These are phyloP conservation scores for Pogonomyrmex californicus DNA, from an alignment of 1,140 invertebrate species.

Conservation along the genomic window DNA sequence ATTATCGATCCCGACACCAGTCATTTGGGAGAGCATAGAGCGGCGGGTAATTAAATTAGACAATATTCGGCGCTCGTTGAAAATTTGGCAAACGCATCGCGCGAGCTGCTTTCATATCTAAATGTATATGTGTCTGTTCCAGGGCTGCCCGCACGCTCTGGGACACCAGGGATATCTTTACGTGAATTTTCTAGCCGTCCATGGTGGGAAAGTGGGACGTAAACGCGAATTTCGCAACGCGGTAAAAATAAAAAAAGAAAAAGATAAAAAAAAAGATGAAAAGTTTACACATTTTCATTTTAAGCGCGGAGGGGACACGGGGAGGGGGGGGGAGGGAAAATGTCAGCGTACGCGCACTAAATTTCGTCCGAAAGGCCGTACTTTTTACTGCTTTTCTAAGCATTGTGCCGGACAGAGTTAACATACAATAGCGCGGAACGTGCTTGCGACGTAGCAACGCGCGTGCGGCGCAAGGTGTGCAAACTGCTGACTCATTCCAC, in stretches of 20 bases:
- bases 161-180: background rate
- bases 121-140: slow-evolving; percentile 2
- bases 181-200: background rate
- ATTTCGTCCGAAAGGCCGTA: slow-evolving; percentile 56
- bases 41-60: slow-evolving; percentile 35
- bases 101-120: slow-evolving; percentile 10
- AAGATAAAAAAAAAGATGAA: background rate
- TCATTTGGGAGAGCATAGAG: background rate
- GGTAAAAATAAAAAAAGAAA: slow-evolving; percentile 24
- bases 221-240: slow-evolving; percentile 38
- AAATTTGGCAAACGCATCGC: slow-evolving; percentile 2
- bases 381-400: slow-evolving; percentile 63
- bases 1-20: slow-evolving; percentile 26
- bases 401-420: slow-evolving; percentile 68
- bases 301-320: slow-evolving; percentile 8
- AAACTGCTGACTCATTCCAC: slow-evolving; percentile 72
- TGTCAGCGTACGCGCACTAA: slow-evolving; percentile 46
- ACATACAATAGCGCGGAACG: slow-evolving; percentile 67
- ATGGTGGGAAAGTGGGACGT: background rate
- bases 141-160: background rate
- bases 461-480: slow-evolving; percentile 50
- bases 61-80: background rate
- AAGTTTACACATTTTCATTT: slow-evolving; percentile 52
- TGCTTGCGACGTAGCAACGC: slow-evolving; percentile 63
- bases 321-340: slow-evolving; percentile 12